Conservation (phyloP, 1,140 invertebrate species). For the Cydia fagiglandana region DNA sequence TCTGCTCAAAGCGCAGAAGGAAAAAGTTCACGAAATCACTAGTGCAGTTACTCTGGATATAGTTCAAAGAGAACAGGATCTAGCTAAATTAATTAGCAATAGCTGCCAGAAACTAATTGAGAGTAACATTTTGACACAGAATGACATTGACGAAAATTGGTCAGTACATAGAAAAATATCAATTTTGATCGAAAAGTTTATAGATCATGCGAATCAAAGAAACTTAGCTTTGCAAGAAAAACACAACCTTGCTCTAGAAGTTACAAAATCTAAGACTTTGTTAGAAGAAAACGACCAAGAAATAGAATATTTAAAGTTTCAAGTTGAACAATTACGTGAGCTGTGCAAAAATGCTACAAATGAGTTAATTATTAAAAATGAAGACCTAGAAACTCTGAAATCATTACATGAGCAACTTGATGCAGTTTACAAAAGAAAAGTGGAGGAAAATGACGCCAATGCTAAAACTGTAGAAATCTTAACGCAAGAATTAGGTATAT, state of each 20-base stretch:
- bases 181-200: conserved; percentile 45
- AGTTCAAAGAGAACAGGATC: conserved; percentile 54
- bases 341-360: conserved; percentile 37
- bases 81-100: conserved; percentile 46
- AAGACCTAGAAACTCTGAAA: conserved; percentile 42
- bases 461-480: conserved; percentile 45
- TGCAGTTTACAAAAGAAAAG: conserved; percentile 50
- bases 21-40: conserved; percentile 63
- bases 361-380: conserved; percentile 46
- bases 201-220: conserved; percentile 40
- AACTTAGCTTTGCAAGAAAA: conserved; percentile 37
- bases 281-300: conserved; percentile 53
- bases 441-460: conserved; percentile 55
- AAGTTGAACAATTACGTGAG: conserved; percentile 42
- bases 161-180: conserved; percentile 46
- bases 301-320: conserved; percentile 39
- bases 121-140: conserved; percentile 44
- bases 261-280: conserved; percentile 42
- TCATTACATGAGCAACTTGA: conserved; percentile 48
- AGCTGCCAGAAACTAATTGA: conserved; percentile 49
- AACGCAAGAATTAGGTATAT: conserved; percentile 48
- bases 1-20: conserved; percentile 58
- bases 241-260: conserved; percentile 44
- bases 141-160: conserved; percentile 46
- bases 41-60: conserved; percentile 64